Evolutionary conservation across 2,797 vertebrate species (phyloP).

Genomic region (Acanthurus tractus): DNA sequence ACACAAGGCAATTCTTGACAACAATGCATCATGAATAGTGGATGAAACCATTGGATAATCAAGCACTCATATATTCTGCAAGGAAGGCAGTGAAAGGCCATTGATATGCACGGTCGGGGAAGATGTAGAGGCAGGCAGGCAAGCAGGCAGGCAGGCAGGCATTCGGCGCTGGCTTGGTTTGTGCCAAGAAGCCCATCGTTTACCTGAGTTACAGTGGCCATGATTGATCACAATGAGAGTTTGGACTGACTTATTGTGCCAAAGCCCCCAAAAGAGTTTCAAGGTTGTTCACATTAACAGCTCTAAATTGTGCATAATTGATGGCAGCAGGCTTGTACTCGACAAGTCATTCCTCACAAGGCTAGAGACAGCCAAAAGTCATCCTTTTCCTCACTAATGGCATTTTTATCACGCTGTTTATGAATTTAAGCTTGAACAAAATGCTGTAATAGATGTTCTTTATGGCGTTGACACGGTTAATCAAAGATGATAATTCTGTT

Average conservation of each 20-base stretch:
- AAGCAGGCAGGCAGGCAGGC: constrained; percentile 23
- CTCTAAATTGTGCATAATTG: constrained; percentile 70
- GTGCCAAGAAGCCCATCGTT: constrained; percentile 42
- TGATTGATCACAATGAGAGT: constrained; percentile 59
- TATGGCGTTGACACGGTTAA: background rate
- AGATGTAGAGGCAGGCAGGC: constrained; percentile 43
- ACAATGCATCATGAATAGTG: constrained; percentile 18
- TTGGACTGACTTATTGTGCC: constrained; percentile 46
- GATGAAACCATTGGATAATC: constrained; percentile 42
- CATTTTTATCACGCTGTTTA: constrained; percentile 30
- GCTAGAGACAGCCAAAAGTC: constrained; percentile 26
- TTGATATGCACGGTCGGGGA: constrained; percentile 40
- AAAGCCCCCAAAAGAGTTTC: constrained; percentile 62
- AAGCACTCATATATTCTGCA: constrained; percentile 31
- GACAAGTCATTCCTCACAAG: constrained; percentile 52
- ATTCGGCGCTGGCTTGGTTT: constrained; percentile 30
- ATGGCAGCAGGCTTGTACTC: constrained; percentile 21
- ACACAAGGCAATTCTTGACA: background rate
- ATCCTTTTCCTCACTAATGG: constrained; percentile 28
- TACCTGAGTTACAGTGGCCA: constrained; percentile 56
- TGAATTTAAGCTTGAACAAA: constrained; percentile 14
- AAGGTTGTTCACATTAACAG: constrained; percentile 77
- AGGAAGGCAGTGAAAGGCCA: constrained; percentile 25
- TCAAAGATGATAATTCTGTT: constrained; percentile 7
- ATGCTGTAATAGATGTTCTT: constrained; percentile 12